These are phyloP conservation scores for Idaea aversata DNA, from an alignment of 2,888 invertebrate species.

Conservation along the genomic window DNA sequence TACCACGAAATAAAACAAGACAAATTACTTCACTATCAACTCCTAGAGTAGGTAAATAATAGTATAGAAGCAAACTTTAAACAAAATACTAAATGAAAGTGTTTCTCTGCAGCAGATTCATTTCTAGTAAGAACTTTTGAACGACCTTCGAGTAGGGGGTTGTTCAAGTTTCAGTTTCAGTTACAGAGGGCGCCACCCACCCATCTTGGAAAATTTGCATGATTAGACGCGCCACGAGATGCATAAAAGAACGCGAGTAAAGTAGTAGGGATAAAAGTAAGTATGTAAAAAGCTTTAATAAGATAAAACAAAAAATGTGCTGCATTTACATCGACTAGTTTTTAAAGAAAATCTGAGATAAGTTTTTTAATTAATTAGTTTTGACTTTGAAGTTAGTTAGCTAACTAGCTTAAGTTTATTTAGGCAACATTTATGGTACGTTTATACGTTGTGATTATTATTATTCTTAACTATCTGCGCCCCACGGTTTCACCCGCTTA, in stretches of 20 bases:
- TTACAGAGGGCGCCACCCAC: slow-evolving; percentile 57
- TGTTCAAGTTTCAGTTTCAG: slow-evolving; percentile 70
- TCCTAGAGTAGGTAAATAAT: slow-evolving; percentile 24
- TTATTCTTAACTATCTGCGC: no score
- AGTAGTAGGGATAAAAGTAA: slow-evolving; percentile 35
- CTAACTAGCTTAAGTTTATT: not conserved
- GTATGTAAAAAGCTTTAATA: slow-evolving; percentile 22
- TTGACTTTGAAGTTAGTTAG: not conserved
- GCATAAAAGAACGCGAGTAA: slow-evolving; percentile 48
- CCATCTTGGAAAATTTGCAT: slow-evolving; percentile 71
- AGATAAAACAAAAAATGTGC: slow-evolving; percentile 19
- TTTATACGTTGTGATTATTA: no score
- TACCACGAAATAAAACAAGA: not conserved
- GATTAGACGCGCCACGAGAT: slow-evolving; percentile 64
- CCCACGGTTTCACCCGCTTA: no score
- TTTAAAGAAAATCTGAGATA: not conserved
- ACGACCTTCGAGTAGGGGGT: slow-evolving; percentile 74
- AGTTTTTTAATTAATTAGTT: not conserved
- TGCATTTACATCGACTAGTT: slow-evolving; percentile 10
- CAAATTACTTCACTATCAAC: slow-evolving; percentile 15
- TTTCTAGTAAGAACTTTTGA: slow-evolving; percentile 71
- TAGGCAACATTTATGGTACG: no score
- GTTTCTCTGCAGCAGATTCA: slow-evolving; percentile 67
- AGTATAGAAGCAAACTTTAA: slow-evolving; percentile 2
- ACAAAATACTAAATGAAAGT: slow-evolving; percentile 64